Base-by-base conservation (phyloP, 2,113 vertebrate species). In the Sander vitreus region DNA sequence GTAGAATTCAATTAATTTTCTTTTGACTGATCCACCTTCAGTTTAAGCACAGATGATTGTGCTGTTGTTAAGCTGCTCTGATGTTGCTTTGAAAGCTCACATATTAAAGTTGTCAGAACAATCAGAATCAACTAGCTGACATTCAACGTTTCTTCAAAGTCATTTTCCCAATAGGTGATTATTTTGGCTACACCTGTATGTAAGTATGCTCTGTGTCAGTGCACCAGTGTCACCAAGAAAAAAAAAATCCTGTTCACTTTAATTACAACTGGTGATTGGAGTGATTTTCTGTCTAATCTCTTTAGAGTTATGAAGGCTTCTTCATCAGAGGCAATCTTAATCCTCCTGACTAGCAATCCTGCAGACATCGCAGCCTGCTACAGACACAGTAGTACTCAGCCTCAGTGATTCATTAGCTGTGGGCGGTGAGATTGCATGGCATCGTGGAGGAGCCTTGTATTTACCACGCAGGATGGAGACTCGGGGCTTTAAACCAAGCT, bases 381-480 rank as follows among this genome's bases (percentile, higher is more conserved):
- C 68, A 70, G 83, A 81, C 62, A 63, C 72, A 75, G 82, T 77
- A 23, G 69, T 70, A 77, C 81, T 91, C 72, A 88, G 81, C 84
- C 87, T 85, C 85, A 78, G 78, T 92, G 88, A 89, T 80, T 93
- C 90, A 90, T 84, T 87, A 79, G 84, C 83, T 75, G 85, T 83
- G 76, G 86, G 89, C 30, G 58, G 78, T 85, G 76, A 88, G 79
- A 87, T 88, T 81, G 85, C 80, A 85, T 51, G 62, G 80, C 63
- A 87, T 76, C 69, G 33, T 76, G 75, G 70, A 91, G 84, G 64
- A 89, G 87, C 54, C 77, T 79, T 86, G 85, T 88, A 83, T 91
- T 92, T 88, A 89, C 69, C 83, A 82, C 73, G 72, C 76, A 83
- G 78, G 67, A 91, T 79, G 85, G 84, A 85, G 80, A 88, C 70